Base-by-base conservation (phyloP, 2,797 vertebrate genomes). In the Enteromius treurensis region DNA sequence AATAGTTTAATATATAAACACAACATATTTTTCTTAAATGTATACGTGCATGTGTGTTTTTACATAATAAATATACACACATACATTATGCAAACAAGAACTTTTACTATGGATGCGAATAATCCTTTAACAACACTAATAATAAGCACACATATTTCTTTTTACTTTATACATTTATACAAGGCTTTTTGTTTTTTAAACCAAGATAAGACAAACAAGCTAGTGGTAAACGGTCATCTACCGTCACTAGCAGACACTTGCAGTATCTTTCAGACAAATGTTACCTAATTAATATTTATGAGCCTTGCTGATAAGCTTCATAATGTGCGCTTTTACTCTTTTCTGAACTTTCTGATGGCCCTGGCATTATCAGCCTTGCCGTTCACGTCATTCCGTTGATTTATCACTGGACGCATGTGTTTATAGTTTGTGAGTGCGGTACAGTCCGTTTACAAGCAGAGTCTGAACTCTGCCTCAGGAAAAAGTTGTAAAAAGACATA, bases 381-480 rank as follows among this genome's bases (percentile, higher is more conserved):
- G 10, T 51, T 74, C 45, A 19, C 42, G 23, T 65, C 29, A 26
- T 19, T 74, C 14, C 15, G 19, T 45, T 34, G 1, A 3, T 51
- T 81, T 23, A 64, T 73, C 69, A 26, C 29, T 21, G 70, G 5
- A 34, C 37, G 37, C 37, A 5, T 14, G 29, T 21, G 58, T 81
- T 81, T 81, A 73, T 49, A 73, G 69, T 62, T 81, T 71, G 67
- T 15, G 13, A 47, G 69, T 10, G 68, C 5, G 13, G 26, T 32
- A 34, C 42, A 29, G 17, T 58, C 51, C 23, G 3, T 58, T 58
- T 26, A 9, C 34, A 37, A 42, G 34, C 37, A 3, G 4, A n/a
- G 40, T 62, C 29, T 74, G 19, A 9, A 13, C 26, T 37, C 32
- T 37, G 55, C 55, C 55, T 37, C 29, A 17, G 80, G 69, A 17